phyloP scores from a whole-genome alignment of 2,113 vertebrate genomes.

The Hipposideros armiger region DNA sequence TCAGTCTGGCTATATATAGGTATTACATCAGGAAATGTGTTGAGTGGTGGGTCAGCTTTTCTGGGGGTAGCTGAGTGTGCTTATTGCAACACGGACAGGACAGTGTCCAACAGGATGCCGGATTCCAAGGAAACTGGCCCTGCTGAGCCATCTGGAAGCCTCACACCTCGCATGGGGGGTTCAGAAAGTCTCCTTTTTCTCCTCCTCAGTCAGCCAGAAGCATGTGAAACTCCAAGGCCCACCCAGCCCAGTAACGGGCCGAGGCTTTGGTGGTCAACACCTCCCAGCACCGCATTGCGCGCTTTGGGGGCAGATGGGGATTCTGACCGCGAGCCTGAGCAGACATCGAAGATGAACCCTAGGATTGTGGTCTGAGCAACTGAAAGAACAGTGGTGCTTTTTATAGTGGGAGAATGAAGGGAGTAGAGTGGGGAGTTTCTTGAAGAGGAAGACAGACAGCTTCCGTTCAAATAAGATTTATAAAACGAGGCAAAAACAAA shows the following conservation, averaged over 20 bases:
- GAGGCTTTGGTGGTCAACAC: neutral
- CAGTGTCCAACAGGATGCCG: conserved; percentile 9
- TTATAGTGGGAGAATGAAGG: neutral
- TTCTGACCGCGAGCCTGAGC: neutral
- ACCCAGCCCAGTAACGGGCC: neutral
- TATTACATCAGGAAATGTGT: conserved; percentile 81
- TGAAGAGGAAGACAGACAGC: neutral
- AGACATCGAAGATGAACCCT: neutral
- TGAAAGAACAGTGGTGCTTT: neutral
- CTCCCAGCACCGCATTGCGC: neutral
- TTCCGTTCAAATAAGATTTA: neutral
- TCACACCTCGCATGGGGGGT: neutral
- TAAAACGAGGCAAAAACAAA: neutral
- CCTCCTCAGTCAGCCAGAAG: neutral
- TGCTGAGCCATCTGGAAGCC: conserved; percentile 51
- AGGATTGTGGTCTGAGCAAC: neutral
- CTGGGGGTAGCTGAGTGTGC: conserved; percentile 75
- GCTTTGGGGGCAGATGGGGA: neutral
- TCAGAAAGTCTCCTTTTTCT: neutral
- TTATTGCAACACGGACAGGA: conserved; percentile 11
- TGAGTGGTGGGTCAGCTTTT: conserved; percentile 75
- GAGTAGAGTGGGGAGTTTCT: neutral
- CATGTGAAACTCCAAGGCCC: neutral
- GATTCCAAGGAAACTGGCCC: conserved; percentile 63
- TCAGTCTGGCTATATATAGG: conserved; percentile 64